phyloP scores from a whole-genome alignment of 2,113 vertebrate genomes.

The Delphinapterus leucas region DNA sequence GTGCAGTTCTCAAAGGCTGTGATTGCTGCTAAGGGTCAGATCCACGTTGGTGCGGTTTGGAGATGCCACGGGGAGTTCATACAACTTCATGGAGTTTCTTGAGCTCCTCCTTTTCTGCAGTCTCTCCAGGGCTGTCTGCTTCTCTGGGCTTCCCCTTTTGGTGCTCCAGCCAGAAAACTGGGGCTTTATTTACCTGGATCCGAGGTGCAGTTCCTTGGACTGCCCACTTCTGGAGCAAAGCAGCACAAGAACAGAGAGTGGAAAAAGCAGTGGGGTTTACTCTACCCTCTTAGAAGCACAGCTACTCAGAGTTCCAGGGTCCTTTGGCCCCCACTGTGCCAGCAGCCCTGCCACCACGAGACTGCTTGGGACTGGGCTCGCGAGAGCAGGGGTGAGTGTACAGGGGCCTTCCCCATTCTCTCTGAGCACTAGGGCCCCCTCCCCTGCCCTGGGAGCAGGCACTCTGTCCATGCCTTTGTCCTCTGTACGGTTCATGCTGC shows the following conservation, averaged over 20 bases:
- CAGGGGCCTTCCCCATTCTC: accelerated
- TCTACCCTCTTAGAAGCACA: neutral
- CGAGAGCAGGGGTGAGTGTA: neutral
- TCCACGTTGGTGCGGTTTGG: neutral
- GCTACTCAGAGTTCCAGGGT: neutral
- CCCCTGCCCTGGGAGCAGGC: too few relatives aligned
- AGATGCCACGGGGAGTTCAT: neutral
- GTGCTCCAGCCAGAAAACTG: neutral
- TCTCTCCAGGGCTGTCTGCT: neutral
- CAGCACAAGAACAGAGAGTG: neutral
- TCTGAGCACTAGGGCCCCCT: too few relatives aligned
- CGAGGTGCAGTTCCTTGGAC: neutral
- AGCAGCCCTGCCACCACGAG: neutral
- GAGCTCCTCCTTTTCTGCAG: accelerated
- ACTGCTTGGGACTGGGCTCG: neutral
- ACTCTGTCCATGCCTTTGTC: neutral
- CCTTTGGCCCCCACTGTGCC: accelerated
- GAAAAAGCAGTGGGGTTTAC: neutral
- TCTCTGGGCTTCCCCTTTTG: neutral
- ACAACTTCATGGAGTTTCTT: neutral
- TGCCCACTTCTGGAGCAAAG: neutral
- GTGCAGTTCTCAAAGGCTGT: neutral
- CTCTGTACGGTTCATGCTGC: neutral
- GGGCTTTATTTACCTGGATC: neutral
- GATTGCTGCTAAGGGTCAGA: neutral